A percentile compares a stretch with the other conserved stretches of the same genome.
Conservation (phyloP, 2,113 vertebrate genomes). For the Alosa alosa region DNA sequence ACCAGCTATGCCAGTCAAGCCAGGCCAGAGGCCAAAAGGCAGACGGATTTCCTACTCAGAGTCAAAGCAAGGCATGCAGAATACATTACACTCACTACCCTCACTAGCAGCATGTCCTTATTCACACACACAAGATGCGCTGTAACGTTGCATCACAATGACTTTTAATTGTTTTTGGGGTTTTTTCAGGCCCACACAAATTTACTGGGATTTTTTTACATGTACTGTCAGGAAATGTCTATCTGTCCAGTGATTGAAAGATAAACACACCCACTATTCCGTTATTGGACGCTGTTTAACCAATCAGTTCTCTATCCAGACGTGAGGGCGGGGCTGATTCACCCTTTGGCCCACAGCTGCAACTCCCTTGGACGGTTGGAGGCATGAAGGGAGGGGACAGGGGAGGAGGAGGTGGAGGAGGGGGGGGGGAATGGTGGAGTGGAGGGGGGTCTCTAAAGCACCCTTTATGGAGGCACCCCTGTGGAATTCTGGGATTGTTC, state of each 20-base stretch:
- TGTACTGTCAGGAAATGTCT: background rate
- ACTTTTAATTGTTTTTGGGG: background rate
- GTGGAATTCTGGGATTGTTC: slow-evolving; percentile 38
- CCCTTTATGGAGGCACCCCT: slow-evolving; percentile 36
- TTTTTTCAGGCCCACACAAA: background rate
- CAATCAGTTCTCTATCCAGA: background rate
- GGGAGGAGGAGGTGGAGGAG: background rate
- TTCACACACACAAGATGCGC: background rate
- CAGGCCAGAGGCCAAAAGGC: background rate
- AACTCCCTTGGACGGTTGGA: background rate
- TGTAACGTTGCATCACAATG: background rate
- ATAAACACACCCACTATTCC: background rate
- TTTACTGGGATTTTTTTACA: background rate
- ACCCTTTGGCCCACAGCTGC: slow-evolving; percentile 9
- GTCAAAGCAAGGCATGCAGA: background rate
- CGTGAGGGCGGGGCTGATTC: background rate
- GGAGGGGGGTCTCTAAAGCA: slow-evolving; percentile 9
- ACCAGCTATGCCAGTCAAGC: background rate
- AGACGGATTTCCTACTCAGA: background rate
- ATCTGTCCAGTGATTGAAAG: background rate
- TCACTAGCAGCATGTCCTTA: background rate
- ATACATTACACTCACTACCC: background rate
- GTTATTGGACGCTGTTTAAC: background rate
- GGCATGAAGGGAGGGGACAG: background rate
- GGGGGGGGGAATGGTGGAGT: background rate